Base-by-base conservation (phyloP, 2,888 invertebrate species). In the Bombylius major region DNA sequence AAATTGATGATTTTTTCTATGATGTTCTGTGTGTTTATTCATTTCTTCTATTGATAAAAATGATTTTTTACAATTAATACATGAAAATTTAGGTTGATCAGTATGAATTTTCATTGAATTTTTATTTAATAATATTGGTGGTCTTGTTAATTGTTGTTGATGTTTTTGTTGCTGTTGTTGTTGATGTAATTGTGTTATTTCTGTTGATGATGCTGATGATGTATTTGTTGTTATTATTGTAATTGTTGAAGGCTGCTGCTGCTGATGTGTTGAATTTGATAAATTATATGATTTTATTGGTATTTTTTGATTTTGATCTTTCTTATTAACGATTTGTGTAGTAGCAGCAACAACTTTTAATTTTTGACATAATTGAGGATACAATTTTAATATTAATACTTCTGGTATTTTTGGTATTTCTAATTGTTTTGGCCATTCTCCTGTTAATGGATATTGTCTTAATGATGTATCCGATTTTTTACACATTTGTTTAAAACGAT, bases 401-500 rank as follows among this genome's bases (percentile, higher is more conserved):
- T 65, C 31, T 8, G 77, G 75, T 67, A 81, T 78, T 56, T 59
- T 62, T 0, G 77, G 70, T 54, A 67, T 66, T 1, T 67, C 64
- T 54, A 82, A 70, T 1, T 79, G 70, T 53, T 77, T 70, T 31
- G 82, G 75, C 63, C 82, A 69, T 33, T 77, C 75, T 33, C 85
- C 86, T 39, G 82, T 82, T 45, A 84, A 77, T 33, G 86, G 76
- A 68, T 77, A 87, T 57, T 84, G 80, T 57, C 86, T 77, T 8
- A 88, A 72, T 1, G 81, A 78, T 62, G 84, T 86, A 67, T 89
- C 87, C 0, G 86, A 82, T 66, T 81, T 81, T 61, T 86, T 84
- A 64, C 87, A 87, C 66, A 87, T 82, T 58, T 83, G 80, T 67
- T 88, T 89, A 65, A 84, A 89, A 55, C 81, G 82, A 72, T 87